A percentile compares a stretch with the other conserved stretches of the same genome.
phyloP scores from a whole-genome alignment of 2,113 vertebrate genomes.

The Tetrao urogallus region DNA sequence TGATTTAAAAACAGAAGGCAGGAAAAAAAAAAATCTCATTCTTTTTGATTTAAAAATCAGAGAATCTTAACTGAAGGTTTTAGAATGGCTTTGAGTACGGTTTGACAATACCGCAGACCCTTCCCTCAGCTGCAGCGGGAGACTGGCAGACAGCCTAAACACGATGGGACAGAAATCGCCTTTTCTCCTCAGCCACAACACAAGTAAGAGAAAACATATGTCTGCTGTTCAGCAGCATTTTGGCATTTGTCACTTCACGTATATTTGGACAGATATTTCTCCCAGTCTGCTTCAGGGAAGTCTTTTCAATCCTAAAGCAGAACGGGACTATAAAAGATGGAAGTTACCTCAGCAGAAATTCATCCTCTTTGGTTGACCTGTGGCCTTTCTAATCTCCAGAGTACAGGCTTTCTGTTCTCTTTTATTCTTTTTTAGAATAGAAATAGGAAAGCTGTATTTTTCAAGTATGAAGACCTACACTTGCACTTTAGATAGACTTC shows the following conservation, averaged over 20 bases:
- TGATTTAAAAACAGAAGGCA: not conserved
- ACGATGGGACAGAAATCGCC: not conserved
- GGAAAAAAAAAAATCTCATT: not conserved
- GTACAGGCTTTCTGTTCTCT: not conserved
- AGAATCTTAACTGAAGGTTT: not conserved
- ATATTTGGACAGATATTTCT: not conserved
- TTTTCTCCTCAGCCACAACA: not conserved
- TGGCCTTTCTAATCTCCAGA: conserved; percentile 34
- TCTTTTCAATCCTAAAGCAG: conserved; percentile 10
- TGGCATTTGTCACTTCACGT: not conserved
- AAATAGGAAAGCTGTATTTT: conserved; percentile 25
- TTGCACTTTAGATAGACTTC: conserved; percentile 7
- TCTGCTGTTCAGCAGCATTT: conserved; percentile 1
- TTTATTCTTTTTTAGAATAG: not conserved
- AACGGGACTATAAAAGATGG: not conserved
- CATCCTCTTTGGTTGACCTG: conserved; percentile 35
- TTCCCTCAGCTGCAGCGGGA: not conserved
- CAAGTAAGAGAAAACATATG: not conserved
- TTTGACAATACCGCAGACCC: not conserved
- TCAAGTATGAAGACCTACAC: not conserved
- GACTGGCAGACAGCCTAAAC: not conserved
- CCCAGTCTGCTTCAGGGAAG: conserved; percentile 9
- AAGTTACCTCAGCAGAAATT: conserved; percentile 43
- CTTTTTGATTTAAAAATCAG: not conserved
- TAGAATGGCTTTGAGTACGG: not conserved